Percentiles rank a stretch among this genome's conserved stretches.
These are phyloP conservation scores for Arctopsyche grandis DNA, from an alignment of 1,140 invertebrate genomes.

Conservation along the genomic window DNA sequence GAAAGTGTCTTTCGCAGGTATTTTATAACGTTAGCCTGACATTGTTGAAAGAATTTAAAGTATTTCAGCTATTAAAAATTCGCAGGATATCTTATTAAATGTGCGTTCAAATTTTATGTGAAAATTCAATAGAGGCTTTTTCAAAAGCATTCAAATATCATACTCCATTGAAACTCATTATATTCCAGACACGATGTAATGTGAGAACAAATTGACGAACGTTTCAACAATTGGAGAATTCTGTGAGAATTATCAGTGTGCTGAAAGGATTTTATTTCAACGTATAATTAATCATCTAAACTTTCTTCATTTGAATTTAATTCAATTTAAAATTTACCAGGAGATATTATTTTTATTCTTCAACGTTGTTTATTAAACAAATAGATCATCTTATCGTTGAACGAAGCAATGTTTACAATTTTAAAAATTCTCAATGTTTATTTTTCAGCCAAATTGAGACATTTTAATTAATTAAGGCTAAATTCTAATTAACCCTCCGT, in stretches of 20 bases:
- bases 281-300: too few species aligned
- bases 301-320: too few species aligned
- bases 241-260: too few species aligned
- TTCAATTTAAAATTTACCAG: neutral
- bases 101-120: too few species aligned
- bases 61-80: neutral
- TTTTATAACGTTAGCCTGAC: neutral
- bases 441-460: neutral
- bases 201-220: too few species aligned
- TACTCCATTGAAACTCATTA: too few species aligned
- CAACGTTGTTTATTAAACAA: neutral
- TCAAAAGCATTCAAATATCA: too few species aligned
- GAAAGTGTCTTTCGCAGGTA: neutral
- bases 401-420: neutral
- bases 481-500: neutral
- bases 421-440: neutral
- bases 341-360: neutral
- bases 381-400: neutral
- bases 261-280: too few species aligned
- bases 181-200: too few species aligned
- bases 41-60: neutral
- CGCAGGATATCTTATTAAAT: neutral
- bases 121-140: too few species aligned
- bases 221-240: too few species aligned
- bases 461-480: constrained; percentile 1